Base-by-base conservation (phyloP, 2,797 vertebrate species). In the Miichthys miiuy region DNA sequence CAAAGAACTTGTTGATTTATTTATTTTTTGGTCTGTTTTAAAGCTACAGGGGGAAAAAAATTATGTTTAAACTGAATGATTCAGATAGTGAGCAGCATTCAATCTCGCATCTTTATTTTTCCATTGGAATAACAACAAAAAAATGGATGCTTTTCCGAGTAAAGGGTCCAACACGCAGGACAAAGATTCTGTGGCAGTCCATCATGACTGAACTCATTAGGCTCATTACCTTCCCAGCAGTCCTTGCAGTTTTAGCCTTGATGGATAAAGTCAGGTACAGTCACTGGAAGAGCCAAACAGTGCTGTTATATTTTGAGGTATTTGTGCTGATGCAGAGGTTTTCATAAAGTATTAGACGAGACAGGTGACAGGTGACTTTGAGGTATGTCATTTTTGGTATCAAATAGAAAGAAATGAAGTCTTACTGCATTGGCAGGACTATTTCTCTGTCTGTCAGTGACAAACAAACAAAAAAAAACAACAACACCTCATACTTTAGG, bases 161-260 rank as follows among this genome's bases (percentile, higher is more conserved):
- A 30, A 0, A 52, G 2, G 23, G 41, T 63, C 46, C 38, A 67
- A 66, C 48, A 46, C 23, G 61, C 25, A 60, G 55, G 48, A 68
- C 60, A 68, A 48, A 61, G 21, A 71, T 16, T 67, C 47, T 48
- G 55, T 54, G n/a, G 13, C 27, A 5, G 13, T 77, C 58, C 57
- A 58, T 78, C 61, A 61, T 64, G 34, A 68, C 0, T 25, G 58
- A 73, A 47, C 17, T 77, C 25, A 68, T 57, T 77, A 57, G 73
- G 42, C 23, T 74, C 72, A 79, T 82, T 79, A 65, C 17, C 25
- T 47, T 75, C 60, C 54, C 50, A 44, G 51, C 23, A 30, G 57
- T 57, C 51, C 17, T 70, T 13, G 16, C 38, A 67, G 18, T 75
- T 80, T 60, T 20, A 64, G 20, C 56, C 61, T n/a, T 70, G 48